Base-by-base conservation (phyloP, 2,888 invertebrate species). In the Diaprepes abbreviatus region DNA sequence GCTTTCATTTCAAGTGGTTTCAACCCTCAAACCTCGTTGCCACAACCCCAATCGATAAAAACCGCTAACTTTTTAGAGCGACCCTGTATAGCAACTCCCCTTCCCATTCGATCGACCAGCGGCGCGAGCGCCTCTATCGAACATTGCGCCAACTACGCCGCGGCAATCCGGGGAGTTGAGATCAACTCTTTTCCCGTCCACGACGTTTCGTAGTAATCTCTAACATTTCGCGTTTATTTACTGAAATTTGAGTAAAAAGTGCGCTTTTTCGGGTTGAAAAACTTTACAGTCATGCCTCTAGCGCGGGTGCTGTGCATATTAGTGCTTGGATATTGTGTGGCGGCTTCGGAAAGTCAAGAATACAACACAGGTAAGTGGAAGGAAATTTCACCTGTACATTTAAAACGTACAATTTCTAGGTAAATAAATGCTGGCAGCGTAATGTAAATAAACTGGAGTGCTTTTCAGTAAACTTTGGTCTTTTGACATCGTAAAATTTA, bases 171-270 rank as follows among this genome's bases (percentile, higher is more conserved):
- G 71, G 72, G 70, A 74, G 74, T 74, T 73, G 74, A 74, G 74
- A 75, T 64, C 71, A 74, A 75, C 71, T 72, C 73, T 71, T 71
- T 74, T 74, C 72, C 73, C 75, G 75, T 72, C 73, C 70, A 73
- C 73, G 75, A 75, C 74, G 74, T 74, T 74, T 72, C 65, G 54
- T 70, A 62, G 70, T 59, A 71, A 68, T 69, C 73, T 71, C 69
- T 71, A 72, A 72, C 68, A 69, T 73, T 71, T 71, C 73, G 73
- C 70, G 72, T 69, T 71, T 71, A 63, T 71, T 63, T 66, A 72
- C 64, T 73, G 72, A 74, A 66, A 73, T 73, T 64, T 57, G 40
- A 65, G 73, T 72, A 74, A 73, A 73, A 72, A 72, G 74, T 73
- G 74, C 45, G 60, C 52, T 60, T 70, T 65, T 69, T 66, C 54